Base-by-base conservation (phyloP, 2,888 invertebrate species). In the Lasioglossum leucozonium region DNA sequence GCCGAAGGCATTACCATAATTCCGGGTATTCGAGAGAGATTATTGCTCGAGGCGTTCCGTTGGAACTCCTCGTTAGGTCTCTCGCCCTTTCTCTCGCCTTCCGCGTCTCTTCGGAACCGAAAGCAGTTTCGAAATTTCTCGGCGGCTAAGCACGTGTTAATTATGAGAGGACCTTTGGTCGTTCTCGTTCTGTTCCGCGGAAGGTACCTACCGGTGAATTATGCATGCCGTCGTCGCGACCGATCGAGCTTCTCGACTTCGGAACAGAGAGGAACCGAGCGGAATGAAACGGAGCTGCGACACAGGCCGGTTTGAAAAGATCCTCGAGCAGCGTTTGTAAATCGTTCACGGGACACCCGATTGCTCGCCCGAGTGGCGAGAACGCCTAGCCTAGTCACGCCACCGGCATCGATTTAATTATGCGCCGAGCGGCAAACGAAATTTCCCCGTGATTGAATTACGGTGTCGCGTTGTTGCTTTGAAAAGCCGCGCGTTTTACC, bases 161-260 rank as follows among this genome's bases (percentile, higher is more conserved):
- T 75, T 81, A 74, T 74, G 73, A 75, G 34, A 62, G 77, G 58
- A 86, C 76, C 81, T 88, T 88, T 78, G 72, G 81, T 65, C 82
- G 71, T 47, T 79, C 65, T 71, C 44, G 62, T 62, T 72, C 55
- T 18, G 22, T 30, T 42, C 18, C 65, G 22, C 62, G 55, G 26
- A 18, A 30, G 51, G 22, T 55, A 0, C 22, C 11, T n/a, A n/a
- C n/a, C 67, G 26, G 72, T 83, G 84, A 83, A 83, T 83, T 72
- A 83, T 83, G 82, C 76, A 83, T 76, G 18, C 26, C 26, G 30
- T 62, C 34, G n/a, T 34, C 40, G 42, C 42, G 34, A 5, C 37
- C 62, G 82, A 82, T 83, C 75, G 75, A 76, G 75, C 65, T 65
- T 65, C 65, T 67, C 37, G 62, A 8, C 62, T 30, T 30, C 30